Percentiles rank a stretch among this genome's conserved stretches.
Evolutionary conservation across 2,888 invertebrate genomes (phyloP).

Genomic region (Nemotelus nigrinus): DNA sequence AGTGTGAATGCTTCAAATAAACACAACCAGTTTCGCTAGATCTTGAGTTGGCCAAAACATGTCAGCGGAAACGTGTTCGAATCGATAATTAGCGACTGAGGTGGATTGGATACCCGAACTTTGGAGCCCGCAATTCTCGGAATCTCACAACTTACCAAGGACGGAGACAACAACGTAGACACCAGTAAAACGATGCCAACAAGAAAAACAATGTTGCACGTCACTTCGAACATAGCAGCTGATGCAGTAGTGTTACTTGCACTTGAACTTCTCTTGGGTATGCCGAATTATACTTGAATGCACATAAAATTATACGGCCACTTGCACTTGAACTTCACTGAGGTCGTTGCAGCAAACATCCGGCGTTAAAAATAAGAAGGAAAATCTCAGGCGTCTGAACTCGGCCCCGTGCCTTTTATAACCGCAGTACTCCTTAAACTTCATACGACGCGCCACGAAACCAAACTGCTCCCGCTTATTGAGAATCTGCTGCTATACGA

Average conservation of each 20-base stretch:
- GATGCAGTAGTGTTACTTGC: not conserved
- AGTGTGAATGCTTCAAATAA: slow-evolving; percentile 17
- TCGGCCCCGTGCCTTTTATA: slow-evolving; percentile 7
- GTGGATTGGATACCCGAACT: not conserved
- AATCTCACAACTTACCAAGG: slow-evolving; percentile 36
- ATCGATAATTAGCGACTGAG: not conserved
- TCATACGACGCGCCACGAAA: too few species aligned
- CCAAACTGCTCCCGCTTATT: not conserved
- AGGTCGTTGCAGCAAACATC: slow-evolving; percentile 13
- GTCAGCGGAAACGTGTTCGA: not conserved
- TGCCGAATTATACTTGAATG: not conserved
- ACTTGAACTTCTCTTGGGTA: not conserved
- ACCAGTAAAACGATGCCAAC: not conserved
- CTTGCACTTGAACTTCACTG: slow-evolving; percentile 34
- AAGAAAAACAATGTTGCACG: not conserved
- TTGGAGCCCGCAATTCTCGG: slow-evolving; percentile 14
- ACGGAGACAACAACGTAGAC: not conserved
- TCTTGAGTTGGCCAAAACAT: not conserved
- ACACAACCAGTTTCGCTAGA: slow-evolving; percentile 21
- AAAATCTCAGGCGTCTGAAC: slow-evolving; percentile 25
- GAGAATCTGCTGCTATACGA: not conserved
- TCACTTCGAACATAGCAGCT: slow-evolving; percentile 18
- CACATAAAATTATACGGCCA: not conserved
- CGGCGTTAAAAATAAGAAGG: slow-evolving; percentile 4
- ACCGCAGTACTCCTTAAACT: not conserved